These are phyloP conservation scores for Hetaerina titia DNA, from an alignment of 2,888 invertebrate genomes.

Conservation along the genomic window DNA sequence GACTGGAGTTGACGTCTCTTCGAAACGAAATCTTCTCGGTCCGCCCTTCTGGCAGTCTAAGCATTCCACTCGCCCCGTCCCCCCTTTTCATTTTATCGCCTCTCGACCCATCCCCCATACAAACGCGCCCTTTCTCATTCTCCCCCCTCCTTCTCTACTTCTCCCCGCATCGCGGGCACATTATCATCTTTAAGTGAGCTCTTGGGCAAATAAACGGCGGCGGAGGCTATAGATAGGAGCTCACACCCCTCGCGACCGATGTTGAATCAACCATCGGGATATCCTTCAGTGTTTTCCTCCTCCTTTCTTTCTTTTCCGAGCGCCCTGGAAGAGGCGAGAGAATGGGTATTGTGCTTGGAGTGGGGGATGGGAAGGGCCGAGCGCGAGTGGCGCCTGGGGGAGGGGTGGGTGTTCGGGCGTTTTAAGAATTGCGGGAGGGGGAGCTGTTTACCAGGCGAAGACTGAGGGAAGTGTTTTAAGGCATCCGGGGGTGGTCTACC, in stretches of 20 bases:
- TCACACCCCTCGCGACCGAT: background rate
- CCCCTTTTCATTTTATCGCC: background rate
- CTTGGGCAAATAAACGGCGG: slow-evolving; percentile 5
- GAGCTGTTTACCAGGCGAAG: too few species aligned
- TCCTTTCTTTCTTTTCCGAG: background rate
- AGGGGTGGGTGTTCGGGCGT: too few species aligned
- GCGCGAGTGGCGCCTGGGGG: too few species aligned
- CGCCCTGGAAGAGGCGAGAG: background rate
- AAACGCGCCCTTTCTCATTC: background rate
- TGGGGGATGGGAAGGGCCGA: background rate
- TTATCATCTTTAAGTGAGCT: background rate
- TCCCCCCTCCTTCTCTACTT: background rate
- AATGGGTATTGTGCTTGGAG: background rate
- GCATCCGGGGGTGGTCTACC: background rate
- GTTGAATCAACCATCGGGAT: slow-evolving; percentile 1
- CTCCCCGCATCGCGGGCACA: background rate
- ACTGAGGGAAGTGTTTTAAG: too few species aligned
- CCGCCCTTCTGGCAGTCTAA: background rate
- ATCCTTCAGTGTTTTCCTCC: background rate
- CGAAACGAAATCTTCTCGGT: too few species aligned
- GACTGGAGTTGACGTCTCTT: too few species aligned
- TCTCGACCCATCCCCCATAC: background rate
- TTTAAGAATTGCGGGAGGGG: too few species aligned
- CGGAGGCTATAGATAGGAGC: background rate
- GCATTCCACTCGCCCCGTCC: background rate